Evolutionary conservation across 2,113 vertebrate species (phyloP), one percentile per base, ranked within the genome.

Genomic region (Muntiacus reevesi): DNA sequence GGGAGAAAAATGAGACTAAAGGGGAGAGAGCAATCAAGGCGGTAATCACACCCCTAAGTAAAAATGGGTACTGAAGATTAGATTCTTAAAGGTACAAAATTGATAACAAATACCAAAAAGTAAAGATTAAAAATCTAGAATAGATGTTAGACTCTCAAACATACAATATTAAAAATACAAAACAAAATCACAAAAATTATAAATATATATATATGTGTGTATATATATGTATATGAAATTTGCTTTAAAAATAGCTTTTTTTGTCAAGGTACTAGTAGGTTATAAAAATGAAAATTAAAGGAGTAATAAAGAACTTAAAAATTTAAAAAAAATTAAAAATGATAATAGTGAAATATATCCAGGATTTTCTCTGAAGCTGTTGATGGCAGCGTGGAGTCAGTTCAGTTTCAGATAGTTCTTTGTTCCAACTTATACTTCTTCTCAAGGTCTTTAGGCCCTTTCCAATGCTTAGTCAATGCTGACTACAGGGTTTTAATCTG

Each of bases 171-270:
- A 67, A 67, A 67, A 67, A 36, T 67, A 36, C 2, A 36, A 67
- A 67, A 36, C 16, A 67, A 36, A 54, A 10, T 36, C 17, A 36
- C 33, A 67, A 10, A 67, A 55, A 55, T 19, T 55, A 55, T 55
- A n/a, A 4, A 17, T 7, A 7, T 7, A 62, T 8, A 33, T 3
- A 15, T 15, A 15, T 30, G 30, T 6, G 13, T 28, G 3, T 6
- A 30, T 7, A 62, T 0, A 27, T 6, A 16, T 8, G 33, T 33
- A 64, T 64, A 64, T n/a, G 15, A 67, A n/a, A n/a, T n/a, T 67
- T n/a, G 33, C 16, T 67, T 67, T n/a, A 67, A 67, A n/a, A 64
- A 67, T n/a, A 67, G 3, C 0, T 15, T 3, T 14, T 64, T 17
- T n/a, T 19, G n/a, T n/a, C 62, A n/a, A 67, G 62, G 62, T n/a